phyloP scores from a whole-genome alignment of 2,888 invertebrate genomes.

The Volucella inflata region DNA sequence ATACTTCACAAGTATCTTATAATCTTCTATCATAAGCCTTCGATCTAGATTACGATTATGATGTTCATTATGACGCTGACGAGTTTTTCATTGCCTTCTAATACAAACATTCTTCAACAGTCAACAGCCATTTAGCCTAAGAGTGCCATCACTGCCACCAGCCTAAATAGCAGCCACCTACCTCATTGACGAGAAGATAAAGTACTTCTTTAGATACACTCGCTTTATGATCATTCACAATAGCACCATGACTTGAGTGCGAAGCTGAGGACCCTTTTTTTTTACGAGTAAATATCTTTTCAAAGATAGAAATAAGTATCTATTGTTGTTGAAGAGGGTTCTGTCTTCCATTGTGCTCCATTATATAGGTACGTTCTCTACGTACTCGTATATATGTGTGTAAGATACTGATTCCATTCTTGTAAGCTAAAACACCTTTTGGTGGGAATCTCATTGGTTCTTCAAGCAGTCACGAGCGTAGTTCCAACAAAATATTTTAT shows the following conservation, averaged over 20 bases:
- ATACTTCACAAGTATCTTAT: slow-evolving; percentile 12
- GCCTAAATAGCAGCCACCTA: slow-evolving; percentile 4
- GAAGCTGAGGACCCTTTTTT: slow-evolving; percentile 5
- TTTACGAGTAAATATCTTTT: slow-evolving; percentile 10
- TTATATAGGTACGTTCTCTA: slow-evolving; percentile 54
- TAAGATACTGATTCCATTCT: slow-evolving; percentile 4
- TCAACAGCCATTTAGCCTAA: slow-evolving; percentile 26
- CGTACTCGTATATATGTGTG: slow-evolving; percentile 17
- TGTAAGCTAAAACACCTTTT: slow-evolving; percentile 22
- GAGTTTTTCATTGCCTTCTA: slow-evolving; percentile 14
- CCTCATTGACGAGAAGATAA: slow-evolving; percentile 34
- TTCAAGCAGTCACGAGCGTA: slow-evolving; percentile 51
- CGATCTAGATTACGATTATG: slow-evolving; percentile 22
- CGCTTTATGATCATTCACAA: slow-evolving; percentile 40
- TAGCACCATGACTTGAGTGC: slow-evolving; percentile 60
- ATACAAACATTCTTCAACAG: slow-evolving; percentile 59
- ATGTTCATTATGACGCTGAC: neutral
- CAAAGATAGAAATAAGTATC: slow-evolving; percentile 17
- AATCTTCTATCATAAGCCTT: slow-evolving; percentile 48
- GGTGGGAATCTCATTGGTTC: slow-evolving; percentile 47
- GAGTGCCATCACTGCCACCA: neutral
- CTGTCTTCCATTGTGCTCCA: slow-evolving; percentile 30
- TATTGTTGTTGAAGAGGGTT: slow-evolving; percentile 63
- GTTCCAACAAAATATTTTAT: slow-evolving; percentile 22
- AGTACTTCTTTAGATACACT: slow-evolving; percentile 32